Percentiles rank a stretch among this genome's conserved stretches.
Conservation (phyloP, 37 sponge, comb jelly and placozoan genomes). For the Diacarnus erythraeanus region DNA sequence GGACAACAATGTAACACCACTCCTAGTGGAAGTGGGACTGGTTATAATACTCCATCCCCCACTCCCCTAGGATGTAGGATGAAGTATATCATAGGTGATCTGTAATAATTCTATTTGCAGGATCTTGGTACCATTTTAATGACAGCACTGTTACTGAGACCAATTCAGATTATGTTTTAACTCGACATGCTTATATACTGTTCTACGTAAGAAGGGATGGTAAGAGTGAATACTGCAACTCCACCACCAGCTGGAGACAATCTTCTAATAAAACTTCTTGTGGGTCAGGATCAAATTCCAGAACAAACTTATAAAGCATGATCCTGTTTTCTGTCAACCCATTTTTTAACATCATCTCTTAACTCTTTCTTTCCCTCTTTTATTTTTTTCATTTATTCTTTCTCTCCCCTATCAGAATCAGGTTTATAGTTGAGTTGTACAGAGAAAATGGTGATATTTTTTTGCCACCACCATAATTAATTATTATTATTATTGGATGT, state of each 20-base stretch:
- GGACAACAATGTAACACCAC: no score
- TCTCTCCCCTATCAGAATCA: background rate
- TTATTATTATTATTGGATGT: background rate
- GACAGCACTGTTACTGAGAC: constrained; percentile 60
- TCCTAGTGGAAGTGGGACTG: no score
- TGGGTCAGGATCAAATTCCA: background rate
- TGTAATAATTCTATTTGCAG: constrained; percentile 15
- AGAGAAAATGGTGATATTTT: background rate
- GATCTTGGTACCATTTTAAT: constrained; percentile 80
- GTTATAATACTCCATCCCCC: no score
- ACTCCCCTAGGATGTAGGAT: no score
- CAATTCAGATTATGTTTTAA: constrained; percentile 18
- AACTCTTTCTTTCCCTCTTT: background rate
- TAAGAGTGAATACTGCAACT: background rate
- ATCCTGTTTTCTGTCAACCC: no score
- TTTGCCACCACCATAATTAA: background rate
- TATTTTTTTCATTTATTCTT: background rate
- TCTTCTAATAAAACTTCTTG: background rate
- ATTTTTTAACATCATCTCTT: background rate
- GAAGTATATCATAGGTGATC: no score
- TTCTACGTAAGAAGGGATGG: constrained; percentile 64
- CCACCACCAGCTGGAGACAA: background rate
- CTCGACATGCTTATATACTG: constrained; percentile 75
- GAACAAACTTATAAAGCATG: background rate
- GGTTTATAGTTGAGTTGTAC: background rate